These are phyloP conservation scores for Cepaea hortensis DNA, from an alignment of 2,888 invertebrate species.

Conservation along the genomic window DNA sequence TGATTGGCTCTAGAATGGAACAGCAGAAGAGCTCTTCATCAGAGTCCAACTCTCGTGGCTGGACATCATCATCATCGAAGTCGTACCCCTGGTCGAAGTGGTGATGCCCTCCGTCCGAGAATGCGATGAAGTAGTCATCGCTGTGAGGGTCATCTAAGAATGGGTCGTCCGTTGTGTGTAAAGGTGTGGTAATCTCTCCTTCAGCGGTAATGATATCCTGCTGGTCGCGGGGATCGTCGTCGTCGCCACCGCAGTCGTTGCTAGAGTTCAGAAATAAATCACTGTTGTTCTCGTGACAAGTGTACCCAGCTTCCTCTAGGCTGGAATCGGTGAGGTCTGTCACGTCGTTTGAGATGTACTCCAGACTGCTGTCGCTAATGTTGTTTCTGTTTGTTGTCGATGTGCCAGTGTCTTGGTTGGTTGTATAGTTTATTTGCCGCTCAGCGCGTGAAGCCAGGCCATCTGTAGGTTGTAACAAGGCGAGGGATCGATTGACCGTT, in stretches of 20 bases:
- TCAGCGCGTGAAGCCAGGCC: not conserved
- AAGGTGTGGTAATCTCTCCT: not conserved
- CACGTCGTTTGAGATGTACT: not conserved
- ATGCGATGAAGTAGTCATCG: slow-evolving; percentile 4
- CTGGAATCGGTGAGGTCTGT: slow-evolving; percentile 15
- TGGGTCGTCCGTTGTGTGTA: not conserved
- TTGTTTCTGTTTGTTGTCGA: not conserved
- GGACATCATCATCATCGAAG: slow-evolving; percentile 52
- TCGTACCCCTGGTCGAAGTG: slow-evolving; percentile 41
- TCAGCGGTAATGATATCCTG: not conserved
- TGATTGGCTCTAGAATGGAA: slow-evolving; percentile 63
- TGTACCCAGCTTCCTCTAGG: not conserved
- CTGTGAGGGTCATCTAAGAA: not conserved
- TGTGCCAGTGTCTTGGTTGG: not conserved
- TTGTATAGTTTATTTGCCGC: no score
- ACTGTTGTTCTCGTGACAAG: not conserved
- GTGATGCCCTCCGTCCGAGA: slow-evolving; percentile 3
- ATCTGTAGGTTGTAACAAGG: not conserved
- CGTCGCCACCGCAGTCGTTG: slow-evolving; percentile 3
- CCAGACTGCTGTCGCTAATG: not conserved
- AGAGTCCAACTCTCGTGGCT: slow-evolving; percentile 56
- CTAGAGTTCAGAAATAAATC: not conserved
- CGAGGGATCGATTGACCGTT: not conserved
- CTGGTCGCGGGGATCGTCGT: not conserved
- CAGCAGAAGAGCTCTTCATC: slow-evolving; percentile 62